A percentile compares a stretch with the other conserved stretches of the same genome.
These are phyloP conservation scores for Phymorhynchus buccinoides DNA, from an alignment of 1,140 invertebrate species.

Conservation along the genomic window DNA sequence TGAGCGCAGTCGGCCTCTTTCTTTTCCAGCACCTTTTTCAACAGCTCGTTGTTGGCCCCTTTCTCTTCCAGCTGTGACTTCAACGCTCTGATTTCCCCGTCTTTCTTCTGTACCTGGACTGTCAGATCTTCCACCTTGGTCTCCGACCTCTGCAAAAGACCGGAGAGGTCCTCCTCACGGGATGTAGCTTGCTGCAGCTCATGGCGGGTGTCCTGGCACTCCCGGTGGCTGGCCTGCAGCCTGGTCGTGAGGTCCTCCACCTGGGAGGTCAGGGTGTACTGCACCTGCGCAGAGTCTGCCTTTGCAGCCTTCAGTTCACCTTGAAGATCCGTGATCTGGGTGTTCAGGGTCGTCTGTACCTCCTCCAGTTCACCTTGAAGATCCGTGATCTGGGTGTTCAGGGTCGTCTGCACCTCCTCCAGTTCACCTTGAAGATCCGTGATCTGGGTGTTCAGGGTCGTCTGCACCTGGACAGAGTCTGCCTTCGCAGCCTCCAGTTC, in stretches of 20 bases:
- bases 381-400: background rate
- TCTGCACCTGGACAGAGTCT: background rate
- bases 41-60: background rate
- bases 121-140: background rate
- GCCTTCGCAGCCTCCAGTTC: background rate
- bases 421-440: no score
- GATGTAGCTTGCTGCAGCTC: background rate
- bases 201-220: background rate
- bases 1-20: slow-evolving; percentile 1
- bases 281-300: background rate
- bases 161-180: background rate
- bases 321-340: background rate
- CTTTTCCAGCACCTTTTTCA: slow-evolving; percentile 7
- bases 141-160: background rate
- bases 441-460: background rate
- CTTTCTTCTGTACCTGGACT: background rate
- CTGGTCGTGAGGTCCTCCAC: background rate
- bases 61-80: slow-evolving; percentile 6
- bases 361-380: background rate
- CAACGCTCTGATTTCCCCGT: background rate
- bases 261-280: background rate
- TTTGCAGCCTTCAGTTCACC: background rate
- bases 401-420: no score
- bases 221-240: background rate
- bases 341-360: background rate